Conservation (phyloP, 2,113 vertebrate species). For the Pelodiscus sinensis region DNA sequence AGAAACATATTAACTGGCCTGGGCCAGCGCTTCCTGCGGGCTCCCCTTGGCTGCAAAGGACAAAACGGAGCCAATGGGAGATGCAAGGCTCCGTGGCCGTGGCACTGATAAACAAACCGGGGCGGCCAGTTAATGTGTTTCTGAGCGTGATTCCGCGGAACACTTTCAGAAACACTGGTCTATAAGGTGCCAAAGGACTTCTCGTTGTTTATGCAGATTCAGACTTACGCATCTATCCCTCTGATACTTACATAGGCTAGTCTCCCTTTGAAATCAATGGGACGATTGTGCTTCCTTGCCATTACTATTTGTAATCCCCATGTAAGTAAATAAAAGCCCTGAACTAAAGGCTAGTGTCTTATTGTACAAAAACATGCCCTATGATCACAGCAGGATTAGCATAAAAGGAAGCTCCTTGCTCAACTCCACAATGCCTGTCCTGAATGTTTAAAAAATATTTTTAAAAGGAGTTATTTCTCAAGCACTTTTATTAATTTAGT, state of each 20-base stretch:
- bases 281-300: constrained; percentile 40
- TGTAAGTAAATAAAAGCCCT: constrained; percentile 32
- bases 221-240: too few relatives aligned
- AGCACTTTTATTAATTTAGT: neutral
- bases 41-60: too few relatives aligned
- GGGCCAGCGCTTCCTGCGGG: too few relatives aligned
- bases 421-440: constrained; percentile 29
- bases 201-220: too few relatives aligned
- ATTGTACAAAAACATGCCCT: constrained; percentile 18
- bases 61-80: too few relatives aligned
- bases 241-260: neutral
- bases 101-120: too few relatives aligned
- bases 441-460: constrained; percentile 9
- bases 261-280: neutral
- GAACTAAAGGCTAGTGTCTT: neutral
- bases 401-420: constrained; percentile 5
- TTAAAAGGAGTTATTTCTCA: neutral
- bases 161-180: too few relatives aligned
- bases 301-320: constrained; percentile 58
- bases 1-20: too few relatives aligned
- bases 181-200: too few relatives aligned
- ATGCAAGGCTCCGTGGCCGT: too few relatives aligned
- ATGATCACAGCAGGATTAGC: constrained; percentile 23
- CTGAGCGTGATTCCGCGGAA: too few relatives aligned
- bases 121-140: too few relatives aligned